Evolutionary conservation across 2,797 vertebrate genomes (phyloP).

Genomic region (Catharus ustulatus): DNA sequence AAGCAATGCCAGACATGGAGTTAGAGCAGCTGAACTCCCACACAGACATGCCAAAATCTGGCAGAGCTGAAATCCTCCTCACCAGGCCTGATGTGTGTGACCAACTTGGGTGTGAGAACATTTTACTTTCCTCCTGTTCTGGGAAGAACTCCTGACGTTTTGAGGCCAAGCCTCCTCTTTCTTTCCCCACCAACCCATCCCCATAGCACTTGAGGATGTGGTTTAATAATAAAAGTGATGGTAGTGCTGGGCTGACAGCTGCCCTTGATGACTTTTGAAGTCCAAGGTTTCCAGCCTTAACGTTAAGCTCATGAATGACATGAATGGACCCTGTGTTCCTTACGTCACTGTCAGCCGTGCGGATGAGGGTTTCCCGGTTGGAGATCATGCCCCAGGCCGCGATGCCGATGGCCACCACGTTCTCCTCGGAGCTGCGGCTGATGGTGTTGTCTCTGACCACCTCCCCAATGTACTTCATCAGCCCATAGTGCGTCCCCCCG

Average conservation of each 20-base stretch:
- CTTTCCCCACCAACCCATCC: not conserved
- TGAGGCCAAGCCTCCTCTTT: accelerated
- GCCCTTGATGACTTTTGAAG: no score
- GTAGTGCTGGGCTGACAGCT: no score
- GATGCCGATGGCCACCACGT: constrained; percentile 80
- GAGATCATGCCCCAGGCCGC: constrained; percentile 83
- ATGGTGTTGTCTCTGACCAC: constrained; percentile 84
- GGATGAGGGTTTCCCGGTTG: constrained; percentile 75
- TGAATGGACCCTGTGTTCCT: accelerated
- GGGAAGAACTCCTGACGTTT: not conserved
- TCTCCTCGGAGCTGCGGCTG: constrained; percentile 80
- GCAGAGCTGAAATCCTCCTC: not conserved
- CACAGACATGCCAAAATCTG: not conserved
- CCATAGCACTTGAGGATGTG: accelerated
- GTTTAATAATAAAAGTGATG: not conserved
- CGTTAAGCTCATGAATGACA: accelerated
- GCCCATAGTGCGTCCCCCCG: constrained; percentile 79
- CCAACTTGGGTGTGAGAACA: not conserved
- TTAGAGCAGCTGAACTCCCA: not conserved
- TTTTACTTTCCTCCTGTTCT: not conserved
- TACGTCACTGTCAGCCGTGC: constrained; percentile 61
- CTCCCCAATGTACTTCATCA: constrained; percentile 83
- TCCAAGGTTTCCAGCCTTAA: accelerated
- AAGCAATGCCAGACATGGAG: not conserved
- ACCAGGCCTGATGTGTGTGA: accelerated